phyloP scores from a whole-genome alignment of 2,888 invertebrate genomes.

The Chrysolina oricalcia region DNA sequence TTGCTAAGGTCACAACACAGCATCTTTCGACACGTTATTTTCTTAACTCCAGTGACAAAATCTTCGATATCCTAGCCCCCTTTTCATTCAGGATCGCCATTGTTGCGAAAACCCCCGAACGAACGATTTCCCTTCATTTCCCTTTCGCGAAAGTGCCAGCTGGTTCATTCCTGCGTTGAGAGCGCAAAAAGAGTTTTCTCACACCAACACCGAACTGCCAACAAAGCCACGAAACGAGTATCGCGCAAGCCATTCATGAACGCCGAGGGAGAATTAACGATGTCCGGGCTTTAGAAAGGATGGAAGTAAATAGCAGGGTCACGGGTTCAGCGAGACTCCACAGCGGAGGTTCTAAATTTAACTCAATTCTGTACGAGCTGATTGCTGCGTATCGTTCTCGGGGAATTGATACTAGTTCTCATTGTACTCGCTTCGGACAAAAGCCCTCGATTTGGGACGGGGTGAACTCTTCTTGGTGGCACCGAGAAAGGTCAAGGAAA shows the following conservation, averaged over 20 bases:
- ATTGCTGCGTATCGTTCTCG: conserved; percentile 19
- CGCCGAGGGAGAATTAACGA: conserved; percentile 50
- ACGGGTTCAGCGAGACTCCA: conserved; percentile 59
- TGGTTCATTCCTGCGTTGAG: background rate
- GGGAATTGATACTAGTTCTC: conserved; percentile 17
- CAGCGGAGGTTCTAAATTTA: conserved; percentile 61
- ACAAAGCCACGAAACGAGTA: background rate
- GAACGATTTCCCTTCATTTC: background rate
- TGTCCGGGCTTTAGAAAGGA: conserved; percentile 53
- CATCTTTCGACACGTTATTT: too few relatives aligned
- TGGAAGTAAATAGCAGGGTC: conserved; percentile 57
- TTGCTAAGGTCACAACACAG: too few relatives aligned
- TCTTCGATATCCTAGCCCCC: too few relatives aligned
- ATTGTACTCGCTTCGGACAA: background rate
- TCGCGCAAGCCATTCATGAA: background rate
- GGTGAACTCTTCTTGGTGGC: background rate
- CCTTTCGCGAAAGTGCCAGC: background rate
- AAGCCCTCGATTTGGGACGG: background rate
- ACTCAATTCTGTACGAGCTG: conserved; percentile 32
- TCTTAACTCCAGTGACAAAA: too few relatives aligned
- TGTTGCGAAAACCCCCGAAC: too few relatives aligned
- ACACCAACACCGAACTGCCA: background rate
- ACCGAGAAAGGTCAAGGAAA: conserved; percentile 5
- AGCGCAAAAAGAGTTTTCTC: background rate
- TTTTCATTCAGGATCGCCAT: too few relatives aligned